These are phyloP conservation scores for Leptinotarsa lineolata DNA, from an alignment of 1,140 invertebrate genomes.

Conservation along the genomic window DNA sequence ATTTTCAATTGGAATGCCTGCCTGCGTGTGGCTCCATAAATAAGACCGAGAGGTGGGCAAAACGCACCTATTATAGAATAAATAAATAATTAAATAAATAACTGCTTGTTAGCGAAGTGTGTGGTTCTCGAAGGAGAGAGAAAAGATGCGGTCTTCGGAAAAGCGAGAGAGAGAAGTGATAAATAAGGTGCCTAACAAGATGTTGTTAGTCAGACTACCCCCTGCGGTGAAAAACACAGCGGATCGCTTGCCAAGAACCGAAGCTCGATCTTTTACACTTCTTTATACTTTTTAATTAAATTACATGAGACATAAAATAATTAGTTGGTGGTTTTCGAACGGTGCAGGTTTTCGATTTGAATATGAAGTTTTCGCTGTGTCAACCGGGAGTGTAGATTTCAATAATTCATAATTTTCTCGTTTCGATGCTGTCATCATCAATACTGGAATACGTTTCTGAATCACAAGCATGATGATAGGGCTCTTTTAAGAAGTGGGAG, in stretches of 20 bases:
- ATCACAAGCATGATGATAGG: too few relatives aligned
- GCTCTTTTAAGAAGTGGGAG: too few relatives aligned
- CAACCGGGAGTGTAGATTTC: too few relatives aligned
- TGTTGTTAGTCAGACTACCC: conserved; percentile 54
- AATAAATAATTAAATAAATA: conserved; percentile 59
- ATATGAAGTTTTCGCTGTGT: not conserved
- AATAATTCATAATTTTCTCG: too few relatives aligned
- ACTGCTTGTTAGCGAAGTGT: conserved; percentile 57
- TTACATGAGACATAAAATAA: conserved; percentile 41
- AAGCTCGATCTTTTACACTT: conserved; percentile 33
- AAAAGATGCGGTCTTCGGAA: conserved; percentile 10
- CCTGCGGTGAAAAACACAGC: conserved; percentile 53
- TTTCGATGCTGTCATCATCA: not conserved
- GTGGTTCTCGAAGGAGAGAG: conserved; percentile 43
- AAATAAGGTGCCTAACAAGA: conserved; percentile 56
- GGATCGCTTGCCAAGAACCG: conserved; percentile 31
- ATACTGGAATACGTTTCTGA: too few relatives aligned
- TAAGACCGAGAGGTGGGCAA: conserved; percentile 54
- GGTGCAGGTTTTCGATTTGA: not conserved
- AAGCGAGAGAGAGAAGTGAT: conserved; percentile 46
- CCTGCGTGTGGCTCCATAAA: conserved; percentile 56
- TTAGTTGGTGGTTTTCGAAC: conserved; percentile 25
- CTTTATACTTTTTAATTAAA: conserved; percentile 38
- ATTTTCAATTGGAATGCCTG: conserved; percentile 53
- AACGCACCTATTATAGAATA: conserved; percentile 57